Base-by-base conservation (phyloP, 1,140 invertebrate genomes). In the Heliconius himera region DNA sequence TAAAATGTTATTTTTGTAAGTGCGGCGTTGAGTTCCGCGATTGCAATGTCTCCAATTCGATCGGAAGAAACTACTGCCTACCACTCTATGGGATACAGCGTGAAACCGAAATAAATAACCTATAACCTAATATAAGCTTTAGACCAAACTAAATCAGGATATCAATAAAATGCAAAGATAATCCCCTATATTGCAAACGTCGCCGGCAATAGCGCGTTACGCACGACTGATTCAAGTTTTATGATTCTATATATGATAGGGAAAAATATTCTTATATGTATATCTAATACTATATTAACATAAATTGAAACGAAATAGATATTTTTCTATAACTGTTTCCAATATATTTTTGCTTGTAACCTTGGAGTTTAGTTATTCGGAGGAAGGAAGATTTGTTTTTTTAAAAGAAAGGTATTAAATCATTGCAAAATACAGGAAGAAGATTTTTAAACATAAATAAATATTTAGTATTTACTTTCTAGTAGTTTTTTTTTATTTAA, bases 191-290 rank as follows among this genome's bases (percentile, higher is more conserved):
- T 66, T 26, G 74, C 74, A 76, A 76, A 76, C 74, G 60, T 70
- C 26, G 73, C 51, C 29, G 56, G 74, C 56, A 46, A 83, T 76
- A 80, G 66, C 70, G 75, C 77, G 74, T 79, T 70, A 29, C 56
- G 77, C 81, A 82, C 77, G 81, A 74, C 51, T 60, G 80, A 73
- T 29, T 75, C 38, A 9, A 29, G 22, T 66, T 66, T 66, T 66
- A 66, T 26, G 60, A 26, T 66, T 66, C 60, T 66, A 66, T 66
- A 29, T 66, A 29, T 1, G 60, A 66, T 66, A 66, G 8, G 60
- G 60, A 16, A 66, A 29, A 66, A 66, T 66, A 66, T 66, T 66
- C 22, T 66, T 66, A 66, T 66, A 66, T 29, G 26, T 66, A 66
- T n/a, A 66, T 29, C 18, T 66, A 5, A 46, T 46, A 46, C 0